Percentiles rank a stretch among this genome's conserved stretches.
phyloP scores from a whole-genome alignment of 1,140 invertebrate species.

The Hormaphis cornu region DNA sequence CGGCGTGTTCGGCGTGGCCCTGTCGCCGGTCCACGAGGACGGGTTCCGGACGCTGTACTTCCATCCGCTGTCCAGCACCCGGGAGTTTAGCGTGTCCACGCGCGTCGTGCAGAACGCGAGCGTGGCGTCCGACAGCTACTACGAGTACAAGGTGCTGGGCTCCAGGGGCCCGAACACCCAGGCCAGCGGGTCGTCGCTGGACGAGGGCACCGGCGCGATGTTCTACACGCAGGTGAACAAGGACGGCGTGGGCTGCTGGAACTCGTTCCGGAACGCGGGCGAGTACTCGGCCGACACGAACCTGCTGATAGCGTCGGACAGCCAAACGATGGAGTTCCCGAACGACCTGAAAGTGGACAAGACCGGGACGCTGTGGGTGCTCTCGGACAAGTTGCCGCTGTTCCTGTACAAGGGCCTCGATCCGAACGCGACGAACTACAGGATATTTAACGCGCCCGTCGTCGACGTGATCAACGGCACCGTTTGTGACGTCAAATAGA shows the following conservation, averaged over 20 bases:
- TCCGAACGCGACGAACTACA: constrained; percentile 66
- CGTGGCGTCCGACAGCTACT: constrained; percentile 48
- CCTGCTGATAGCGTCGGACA: constrained; percentile 60
- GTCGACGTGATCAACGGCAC: constrained; percentile 56
- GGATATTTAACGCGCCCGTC: constrained; percentile 59
- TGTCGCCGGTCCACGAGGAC: constrained; percentile 49
- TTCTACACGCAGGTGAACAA: constrained; percentile 66
- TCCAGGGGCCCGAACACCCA: constrained; percentile 60
- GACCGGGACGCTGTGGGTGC: constrained; percentile 56
- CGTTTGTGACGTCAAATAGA: constrained; percentile 51
- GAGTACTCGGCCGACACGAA: constrained; percentile 41
- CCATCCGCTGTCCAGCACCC: constrained; percentile 62
- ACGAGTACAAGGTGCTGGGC: constrained; percentile 58
- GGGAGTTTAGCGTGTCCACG: constrained; percentile 53
- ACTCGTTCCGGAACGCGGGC: constrained; percentile 42
- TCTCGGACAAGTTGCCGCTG: constrained; percentile 68
- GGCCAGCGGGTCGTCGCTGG: constrained; percentile 61
- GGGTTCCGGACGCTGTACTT: constrained; percentile 65
- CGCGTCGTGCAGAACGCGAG: constrained; percentile 57
- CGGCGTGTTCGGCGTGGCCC: constrained; percentile 60
- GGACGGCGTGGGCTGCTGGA: constrained; percentile 69
- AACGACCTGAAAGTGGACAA: constrained; percentile 65
- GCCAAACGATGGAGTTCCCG: constrained; percentile 64
- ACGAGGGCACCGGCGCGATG: constrained; percentile 58
- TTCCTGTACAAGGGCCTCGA: constrained; percentile 61